Evolutionary conservation across 2,113 vertebrate genomes (phyloP).

Genomic region (Desmodus rotundus): DNA sequence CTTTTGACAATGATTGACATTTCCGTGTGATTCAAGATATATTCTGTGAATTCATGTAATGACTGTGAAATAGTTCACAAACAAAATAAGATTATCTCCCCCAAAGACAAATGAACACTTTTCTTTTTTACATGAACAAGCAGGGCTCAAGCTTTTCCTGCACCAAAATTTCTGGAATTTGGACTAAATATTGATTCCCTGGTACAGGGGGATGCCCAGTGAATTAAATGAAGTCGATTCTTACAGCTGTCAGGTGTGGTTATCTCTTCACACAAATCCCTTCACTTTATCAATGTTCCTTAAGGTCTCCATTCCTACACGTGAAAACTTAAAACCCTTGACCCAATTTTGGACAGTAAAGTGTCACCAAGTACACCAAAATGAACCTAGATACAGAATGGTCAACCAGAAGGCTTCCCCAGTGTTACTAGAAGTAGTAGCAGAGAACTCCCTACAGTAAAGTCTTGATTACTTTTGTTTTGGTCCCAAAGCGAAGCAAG

Average conservation of each 20-base stretch:
- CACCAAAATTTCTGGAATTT: not conserved
- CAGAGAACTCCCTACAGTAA: not conserved
- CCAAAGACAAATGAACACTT: not conserved
- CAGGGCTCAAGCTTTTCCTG: not conserved
- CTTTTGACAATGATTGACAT: not conserved
- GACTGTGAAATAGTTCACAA: not conserved
- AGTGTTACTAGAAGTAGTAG: not conserved
- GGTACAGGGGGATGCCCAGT: not conserved
- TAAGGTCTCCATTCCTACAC: not conserved
- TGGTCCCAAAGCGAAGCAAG: not conserved
- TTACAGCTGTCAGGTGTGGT: not conserved
- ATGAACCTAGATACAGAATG: not conserved
- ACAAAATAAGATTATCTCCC: not conserved
- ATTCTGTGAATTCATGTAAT: slow-evolving; percentile 25
- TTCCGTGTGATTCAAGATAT: not conserved
- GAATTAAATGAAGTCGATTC: not conserved
- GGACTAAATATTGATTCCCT: not conserved
- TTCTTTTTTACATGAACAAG: not conserved
- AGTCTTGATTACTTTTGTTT: not conserved
- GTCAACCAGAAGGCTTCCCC: not conserved
- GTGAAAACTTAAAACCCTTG: not conserved
- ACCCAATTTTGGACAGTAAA: not conserved
- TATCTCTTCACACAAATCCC: not conserved
- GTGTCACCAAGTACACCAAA: not conserved
- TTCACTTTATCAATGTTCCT: not conserved